phyloP scores from a whole-genome alignment of 2,113 vertebrate species.

The Thermophis baileyi region DNA sequence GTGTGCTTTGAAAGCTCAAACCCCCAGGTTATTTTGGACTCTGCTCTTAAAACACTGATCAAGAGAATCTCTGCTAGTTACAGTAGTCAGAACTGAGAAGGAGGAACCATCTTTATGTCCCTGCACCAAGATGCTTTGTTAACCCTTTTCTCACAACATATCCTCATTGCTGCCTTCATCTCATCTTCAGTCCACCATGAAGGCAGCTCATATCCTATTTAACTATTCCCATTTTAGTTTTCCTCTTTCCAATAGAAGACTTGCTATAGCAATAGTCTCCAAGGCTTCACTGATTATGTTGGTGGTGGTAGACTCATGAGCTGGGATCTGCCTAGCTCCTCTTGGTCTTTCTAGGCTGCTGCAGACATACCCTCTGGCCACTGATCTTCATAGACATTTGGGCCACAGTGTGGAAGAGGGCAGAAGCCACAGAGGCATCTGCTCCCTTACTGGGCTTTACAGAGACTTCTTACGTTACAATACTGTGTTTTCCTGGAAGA shows the following conservation, averaged over 20 bases:
- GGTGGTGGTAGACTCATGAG: not conserved
- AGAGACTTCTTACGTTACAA: not conserved
- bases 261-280: not conserved
- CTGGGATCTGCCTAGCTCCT: not conserved
- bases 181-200: not conserved
- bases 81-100: not conserved
- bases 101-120: not conserved
- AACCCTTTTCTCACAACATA: not conserved
- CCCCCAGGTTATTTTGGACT: not conserved
- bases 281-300: not conserved
- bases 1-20: not conserved
- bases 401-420: not conserved
- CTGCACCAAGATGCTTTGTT: not conserved
- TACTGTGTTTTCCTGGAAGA: not conserved
- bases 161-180: not conserved
- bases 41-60: not conserved
- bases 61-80: not conserved
- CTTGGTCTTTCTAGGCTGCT: not conserved
- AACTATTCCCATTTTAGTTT: not conserved
- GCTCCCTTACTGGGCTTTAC: not conserved
- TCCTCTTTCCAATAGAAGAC: not conserved
- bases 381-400: not conserved
- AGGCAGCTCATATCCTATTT: not conserved
- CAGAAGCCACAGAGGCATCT: not conserved
- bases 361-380: not conserved